phyloP scores from a whole-genome alignment of 2,888 invertebrate genomes.

The Stomorhina lunata region DNA sequence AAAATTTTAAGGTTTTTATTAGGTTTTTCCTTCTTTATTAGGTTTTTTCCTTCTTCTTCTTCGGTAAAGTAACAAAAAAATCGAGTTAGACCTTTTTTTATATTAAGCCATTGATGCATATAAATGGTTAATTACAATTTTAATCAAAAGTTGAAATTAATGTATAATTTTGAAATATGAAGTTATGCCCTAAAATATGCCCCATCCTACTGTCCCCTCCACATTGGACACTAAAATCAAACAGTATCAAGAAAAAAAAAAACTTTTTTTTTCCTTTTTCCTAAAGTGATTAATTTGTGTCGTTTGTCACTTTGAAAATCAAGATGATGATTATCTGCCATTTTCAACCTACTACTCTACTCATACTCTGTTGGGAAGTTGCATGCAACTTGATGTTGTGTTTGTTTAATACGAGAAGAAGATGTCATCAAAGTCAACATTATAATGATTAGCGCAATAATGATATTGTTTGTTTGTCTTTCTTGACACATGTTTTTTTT shows the following conservation, averaged over 20 bases:
- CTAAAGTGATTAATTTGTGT: constrained; percentile 57
- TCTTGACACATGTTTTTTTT: constrained; percentile 2
- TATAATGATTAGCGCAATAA: constrained; percentile 12
- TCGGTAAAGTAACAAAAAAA: too few species aligned
- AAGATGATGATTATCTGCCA: constrained; percentile 30
- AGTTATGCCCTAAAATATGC: too few species aligned
- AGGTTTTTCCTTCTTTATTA: too few species aligned
- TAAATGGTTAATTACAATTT: too few species aligned
- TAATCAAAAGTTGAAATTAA: too few species aligned
- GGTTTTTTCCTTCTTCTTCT: too few species aligned
- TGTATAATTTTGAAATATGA: too few species aligned
- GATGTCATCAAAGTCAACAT: not conserved
- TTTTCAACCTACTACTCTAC: constrained; percentile 4
- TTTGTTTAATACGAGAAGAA: not conserved
- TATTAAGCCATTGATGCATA: too few species aligned
- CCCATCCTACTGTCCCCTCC: not conserved
- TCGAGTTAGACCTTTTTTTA: too few species aligned
- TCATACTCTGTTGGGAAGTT: not conserved
- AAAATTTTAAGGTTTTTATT: too few species aligned
- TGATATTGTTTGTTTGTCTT: constrained; percentile 30
- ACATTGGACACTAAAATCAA: constrained; percentile 16
- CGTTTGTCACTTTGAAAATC: constrained; percentile 53
- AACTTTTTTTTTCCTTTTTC: not conserved
- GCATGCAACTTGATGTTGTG: not conserved
- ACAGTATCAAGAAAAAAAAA: not conserved